Conservation (phyloP, 2,113 vertebrate genomes). For the Baryphthengus martii region DNA sequence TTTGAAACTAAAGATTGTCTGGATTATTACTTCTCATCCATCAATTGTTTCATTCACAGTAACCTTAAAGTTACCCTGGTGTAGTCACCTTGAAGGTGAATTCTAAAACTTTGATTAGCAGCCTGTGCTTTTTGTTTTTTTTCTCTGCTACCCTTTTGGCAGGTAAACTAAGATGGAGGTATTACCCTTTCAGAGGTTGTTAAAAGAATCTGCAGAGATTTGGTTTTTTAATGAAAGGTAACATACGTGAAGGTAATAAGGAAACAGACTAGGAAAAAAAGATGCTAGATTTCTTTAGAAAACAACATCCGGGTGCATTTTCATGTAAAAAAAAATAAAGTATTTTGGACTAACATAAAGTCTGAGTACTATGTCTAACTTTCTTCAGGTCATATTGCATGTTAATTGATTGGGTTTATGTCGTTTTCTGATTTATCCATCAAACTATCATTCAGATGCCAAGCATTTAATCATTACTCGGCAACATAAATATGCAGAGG, state of each 20-base stretch:
- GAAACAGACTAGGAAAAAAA: not conserved
- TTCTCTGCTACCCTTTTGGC: not conserved
- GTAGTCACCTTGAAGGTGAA: slow-evolving; percentile 47
- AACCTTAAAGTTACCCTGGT: slow-evolving; percentile 60
- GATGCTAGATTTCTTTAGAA: not conserved
- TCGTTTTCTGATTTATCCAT: not conserved
- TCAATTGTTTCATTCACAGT: slow-evolving; percentile 45
- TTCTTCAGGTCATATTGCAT: not conserved
- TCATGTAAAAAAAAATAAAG: not conserved
- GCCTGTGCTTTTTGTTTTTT: not conserved
- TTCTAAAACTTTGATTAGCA: slow-evolving; percentile 42
- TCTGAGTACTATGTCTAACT: not conserved
- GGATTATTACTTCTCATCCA: slow-evolving; percentile 11
- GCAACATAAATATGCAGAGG: not conserved
- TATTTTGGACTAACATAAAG: not conserved
- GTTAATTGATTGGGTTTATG: not conserved
- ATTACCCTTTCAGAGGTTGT: not conserved
- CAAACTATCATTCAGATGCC: not conserved
- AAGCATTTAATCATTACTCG: not conserved
- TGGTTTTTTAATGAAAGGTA: not conserved
- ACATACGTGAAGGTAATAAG: not conserved
- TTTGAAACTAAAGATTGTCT: slow-evolving; percentile 58
- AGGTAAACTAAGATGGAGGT: not conserved
- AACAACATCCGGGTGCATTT: not conserved
- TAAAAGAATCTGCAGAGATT: not conserved